Evolutionary conservation across 2,888 invertebrate species (phyloP).

Genomic region (Heliconius aoede): DNA sequence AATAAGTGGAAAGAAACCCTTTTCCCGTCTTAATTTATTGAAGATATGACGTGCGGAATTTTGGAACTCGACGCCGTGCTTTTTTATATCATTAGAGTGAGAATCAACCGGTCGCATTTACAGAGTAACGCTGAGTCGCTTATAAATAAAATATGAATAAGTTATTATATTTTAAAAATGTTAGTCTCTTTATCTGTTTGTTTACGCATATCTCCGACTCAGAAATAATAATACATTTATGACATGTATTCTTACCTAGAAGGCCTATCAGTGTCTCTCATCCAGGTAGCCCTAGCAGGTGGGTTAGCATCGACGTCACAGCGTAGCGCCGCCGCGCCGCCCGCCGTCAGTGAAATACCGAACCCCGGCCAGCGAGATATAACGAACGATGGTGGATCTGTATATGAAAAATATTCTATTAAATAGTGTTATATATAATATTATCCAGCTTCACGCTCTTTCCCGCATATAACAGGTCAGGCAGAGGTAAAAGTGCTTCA

Average conservation of each 20-base stretch:
- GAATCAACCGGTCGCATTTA: not conserved
- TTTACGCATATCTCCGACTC: no score
- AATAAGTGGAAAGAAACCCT: no score
- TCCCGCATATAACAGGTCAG: not conserved
- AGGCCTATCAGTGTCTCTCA: conserved; percentile 82
- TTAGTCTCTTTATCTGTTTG: not conserved
- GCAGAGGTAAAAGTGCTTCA: not conserved
- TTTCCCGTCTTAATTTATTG: no score
- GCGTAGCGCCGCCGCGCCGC: conserved; percentile 93
- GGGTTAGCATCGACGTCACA: conserved; percentile 98
- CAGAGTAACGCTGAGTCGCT: not conserved
- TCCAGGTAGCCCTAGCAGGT: conserved; percentile 92
- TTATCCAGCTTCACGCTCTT: not conserved
- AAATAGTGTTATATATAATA: not conserved
- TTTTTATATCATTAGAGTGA: not conserved
- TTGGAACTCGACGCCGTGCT: no score
- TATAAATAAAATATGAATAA: not conserved
- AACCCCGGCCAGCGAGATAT: conserved; percentile 97
- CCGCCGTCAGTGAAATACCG: conserved; percentile 93
- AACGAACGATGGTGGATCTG: conserved; percentile 96
- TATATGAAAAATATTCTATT: not conserved
- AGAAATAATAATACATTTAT: not conserved
- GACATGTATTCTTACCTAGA: conserved; percentile 71
- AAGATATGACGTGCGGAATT: no score
- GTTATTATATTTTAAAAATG: not conserved